Evolutionary conservation across 2,888 invertebrate genomes (phyloP).

Genomic region (Lamellibrachia satsuma): DNA sequence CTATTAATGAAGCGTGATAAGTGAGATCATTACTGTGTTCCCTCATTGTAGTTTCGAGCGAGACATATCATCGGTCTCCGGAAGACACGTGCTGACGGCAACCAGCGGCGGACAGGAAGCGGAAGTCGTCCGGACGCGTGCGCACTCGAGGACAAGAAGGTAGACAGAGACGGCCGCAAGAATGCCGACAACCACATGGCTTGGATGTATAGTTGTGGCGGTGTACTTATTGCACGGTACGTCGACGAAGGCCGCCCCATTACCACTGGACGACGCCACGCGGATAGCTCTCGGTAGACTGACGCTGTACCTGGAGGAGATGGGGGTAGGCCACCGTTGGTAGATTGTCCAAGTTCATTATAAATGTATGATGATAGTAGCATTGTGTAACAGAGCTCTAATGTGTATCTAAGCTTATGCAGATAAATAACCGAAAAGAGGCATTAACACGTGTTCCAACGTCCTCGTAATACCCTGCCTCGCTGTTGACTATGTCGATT

Average conservation of each 20-base stretch:
- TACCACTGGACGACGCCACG: background rate
- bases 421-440: no score
- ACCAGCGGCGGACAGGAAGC: background rate
- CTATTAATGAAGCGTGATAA: background rate
- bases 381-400: background rate
- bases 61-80: background rate
- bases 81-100: background rate
- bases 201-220: conserved; percentile 13
- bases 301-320: background rate
- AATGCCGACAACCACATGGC: background rate
- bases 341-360: background rate
- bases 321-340: background rate
- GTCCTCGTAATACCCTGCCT: no score
- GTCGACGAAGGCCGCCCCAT: background rate
- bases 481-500: no score
- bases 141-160: background rate
- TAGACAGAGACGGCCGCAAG: background rate
- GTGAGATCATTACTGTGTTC: background rate
- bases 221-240: background rate
- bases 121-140: background rate
- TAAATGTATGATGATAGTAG: background rate
- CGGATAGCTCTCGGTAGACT: background rate
- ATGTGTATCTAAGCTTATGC: no score
- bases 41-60: background rate
- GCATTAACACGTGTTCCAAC: no score